Evolutionary conservation across 2,888 invertebrate species (phyloP).

Genomic region (Drosophila subquinaria): DNA sequence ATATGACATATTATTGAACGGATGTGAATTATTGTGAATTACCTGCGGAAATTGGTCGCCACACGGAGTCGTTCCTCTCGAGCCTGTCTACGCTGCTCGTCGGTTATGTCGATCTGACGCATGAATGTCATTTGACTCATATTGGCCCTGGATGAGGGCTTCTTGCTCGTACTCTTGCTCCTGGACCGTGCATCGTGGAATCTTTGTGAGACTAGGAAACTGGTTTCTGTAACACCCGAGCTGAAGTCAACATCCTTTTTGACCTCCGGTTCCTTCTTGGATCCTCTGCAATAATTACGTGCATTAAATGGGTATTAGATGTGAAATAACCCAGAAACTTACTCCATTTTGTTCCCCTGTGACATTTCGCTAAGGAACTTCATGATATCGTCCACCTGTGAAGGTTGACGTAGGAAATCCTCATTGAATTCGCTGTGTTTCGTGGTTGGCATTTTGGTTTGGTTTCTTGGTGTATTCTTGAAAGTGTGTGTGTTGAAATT

Average conservation of each 20-base stretch:
- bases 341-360: conserved; percentile 45
- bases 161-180: conserved; percentile 2
- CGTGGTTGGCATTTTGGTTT: conserved; percentile 20
- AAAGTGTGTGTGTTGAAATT: background rate
- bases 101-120: conserved; percentile 47
- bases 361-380: conserved; percentile 39
- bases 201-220: conserved; percentile 27
- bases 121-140: conserved; percentile 43
- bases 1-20: background rate
- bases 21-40: background rate
- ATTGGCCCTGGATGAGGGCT: conserved; percentile 1
- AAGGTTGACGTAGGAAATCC: conserved; percentile 35
- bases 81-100: conserved; percentile 7
- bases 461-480: background rate
- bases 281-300: conserved; percentile 1
- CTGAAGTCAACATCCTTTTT: conserved; percentile 32
- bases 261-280: conserved; percentile 10
- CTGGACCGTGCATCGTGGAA: accelerated
- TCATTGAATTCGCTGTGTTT: conserved; percentile 37
- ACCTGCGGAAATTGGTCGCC: conserved; percentile 60
- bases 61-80: conserved; percentile 33
- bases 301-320: too few relatives aligned
- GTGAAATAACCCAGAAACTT: background rate
- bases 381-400: conserved; percentile 40
- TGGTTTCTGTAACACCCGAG: conserved; percentile 17